Evolutionary conservation across 2,888 invertebrate species (phyloP), one percentile per base, ranked within the genome.

Genomic region (Tetranychus piercei): DNA sequence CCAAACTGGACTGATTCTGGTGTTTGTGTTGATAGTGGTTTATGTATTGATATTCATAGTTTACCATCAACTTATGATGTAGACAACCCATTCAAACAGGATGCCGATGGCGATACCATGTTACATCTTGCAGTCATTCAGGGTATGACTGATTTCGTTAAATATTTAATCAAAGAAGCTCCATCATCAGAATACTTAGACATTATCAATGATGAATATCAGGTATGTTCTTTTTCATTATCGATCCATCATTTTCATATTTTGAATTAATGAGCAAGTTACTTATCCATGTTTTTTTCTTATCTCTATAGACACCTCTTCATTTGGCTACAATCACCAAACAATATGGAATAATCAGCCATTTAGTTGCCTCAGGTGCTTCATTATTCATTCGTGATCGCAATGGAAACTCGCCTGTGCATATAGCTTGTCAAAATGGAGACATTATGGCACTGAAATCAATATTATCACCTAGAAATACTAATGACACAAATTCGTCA

Each of bases 71-170:
- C 34, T 8, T 11, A 20, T 23, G 71, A n/a, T 43, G n/a, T 44
- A 18, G 18, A 71, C 2, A 69, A 69, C n/a, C 44, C 71, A 43
- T 71, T 44, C 34, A 43, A 71, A 6, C 71, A 43, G 20, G 71
- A 71, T 45, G 34, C 44, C 45, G 79, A 79, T 75, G 92, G 92
- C 79, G 91, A 92, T 82, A 91, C 92, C 91, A 92, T 89, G 83
- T 85, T 94, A 79, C 94, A 94, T 84, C 86, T 90, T 79, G 90
- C 92, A 55, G 89, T 93, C 79, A 87, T 90, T 74, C 88, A 90
- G 78, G 88, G 89, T 71, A 87, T 88, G 80, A 84, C 86, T 77
- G 88, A 90, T 80, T 88, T 89, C 77, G 88, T 90, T 0, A 85
- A 88, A 78, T 87, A 88, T 73, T 85, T 94, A 73, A 89, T 93